Conservation (phyloP, 2,797 vertebrate species). For the Lagodon rhomboides region DNA sequence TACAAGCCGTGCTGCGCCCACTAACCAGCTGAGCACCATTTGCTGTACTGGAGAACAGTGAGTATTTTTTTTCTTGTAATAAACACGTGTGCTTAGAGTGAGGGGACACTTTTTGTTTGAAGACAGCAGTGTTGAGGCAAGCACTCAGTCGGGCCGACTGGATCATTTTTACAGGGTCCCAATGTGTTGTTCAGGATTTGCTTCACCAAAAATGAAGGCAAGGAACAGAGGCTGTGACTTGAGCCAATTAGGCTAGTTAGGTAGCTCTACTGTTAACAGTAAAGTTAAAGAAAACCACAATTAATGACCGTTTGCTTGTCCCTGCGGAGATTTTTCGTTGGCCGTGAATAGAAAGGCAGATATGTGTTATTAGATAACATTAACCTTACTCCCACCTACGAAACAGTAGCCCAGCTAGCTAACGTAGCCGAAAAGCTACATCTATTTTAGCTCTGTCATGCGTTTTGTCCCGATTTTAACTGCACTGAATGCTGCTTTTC, state of each 20-base stretch:
- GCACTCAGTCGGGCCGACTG: neutral
- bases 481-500: neutral
- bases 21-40: constrained; percentile 44
- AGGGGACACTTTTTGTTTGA: neutral
- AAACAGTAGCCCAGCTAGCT: constrained; percentile 61
- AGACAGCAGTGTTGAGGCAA: neutral
- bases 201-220: constrained; percentile 57
- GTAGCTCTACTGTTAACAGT: constrained; percentile 20
- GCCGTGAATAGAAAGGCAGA: neutral
- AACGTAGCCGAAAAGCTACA: constrained; percentile 64
- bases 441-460: constrained; percentile 63
- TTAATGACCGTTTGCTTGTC: neutral
- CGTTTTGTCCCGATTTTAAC: constrained; percentile 40
- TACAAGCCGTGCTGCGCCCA: constrained; percentile 61
- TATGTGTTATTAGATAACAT: constrained; percentile 5
- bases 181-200: constrained; percentile 40
- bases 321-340: neutral
- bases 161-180: constrained; percentile 37
- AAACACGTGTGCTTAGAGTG: neutral
- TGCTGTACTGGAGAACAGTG: constrained; percentile 56
- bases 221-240: constrained; percentile 45
- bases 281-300: constrained; percentile 1
- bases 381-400: constrained; percentile 4
- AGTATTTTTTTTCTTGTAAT: constrained; percentile 56
- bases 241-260: constrained; percentile 69